Evolutionary conservation across 2,888 invertebrate species (phyloP).

Genomic region (Melikaiella ostensackeni): DNA sequence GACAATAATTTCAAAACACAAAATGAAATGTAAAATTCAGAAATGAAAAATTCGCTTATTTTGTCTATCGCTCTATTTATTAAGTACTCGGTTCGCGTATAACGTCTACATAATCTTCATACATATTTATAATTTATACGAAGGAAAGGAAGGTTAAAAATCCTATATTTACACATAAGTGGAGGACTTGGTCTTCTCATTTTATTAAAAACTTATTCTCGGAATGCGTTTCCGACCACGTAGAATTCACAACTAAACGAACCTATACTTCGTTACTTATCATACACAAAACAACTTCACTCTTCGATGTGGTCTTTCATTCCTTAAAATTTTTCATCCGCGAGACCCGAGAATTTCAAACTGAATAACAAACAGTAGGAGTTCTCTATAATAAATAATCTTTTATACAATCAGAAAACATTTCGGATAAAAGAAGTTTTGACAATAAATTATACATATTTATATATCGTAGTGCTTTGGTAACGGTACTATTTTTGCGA

Average conservation of each 20-base stretch:
- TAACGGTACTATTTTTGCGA: slow-evolving; percentile 31
- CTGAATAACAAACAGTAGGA: slow-evolving; percentile 3
- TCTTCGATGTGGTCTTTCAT: slow-evolving; percentile 32
- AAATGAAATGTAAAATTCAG: neutral
- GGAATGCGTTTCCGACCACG: neutral
- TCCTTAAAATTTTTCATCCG: slow-evolving; percentile 24
- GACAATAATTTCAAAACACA: neutral
- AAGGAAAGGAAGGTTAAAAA: neutral
- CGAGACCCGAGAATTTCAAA: slow-evolving; percentile 22
- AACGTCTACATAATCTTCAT: slow-evolving; percentile 57
- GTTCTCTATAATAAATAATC: slow-evolving; percentile 36
- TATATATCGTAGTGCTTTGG: slow-evolving; percentile 33
- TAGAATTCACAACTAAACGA: slow-evolving; percentile 11
- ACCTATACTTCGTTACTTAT: slow-evolving; percentile 25
- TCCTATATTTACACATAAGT: neutral
- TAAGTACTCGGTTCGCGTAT: slow-evolving; percentile 58
- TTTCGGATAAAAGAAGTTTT: slow-evolving; percentile 37
- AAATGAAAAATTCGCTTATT: neutral
- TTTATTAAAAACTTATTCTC: neutral
- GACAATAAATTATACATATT: slow-evolving; percentile 24
- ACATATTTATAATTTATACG: slow-evolving; percentile 31
- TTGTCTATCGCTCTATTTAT: slow-evolving; percentile 53
- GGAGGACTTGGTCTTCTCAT: neutral
- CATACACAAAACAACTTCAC: neutral
- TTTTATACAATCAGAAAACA: slow-evolving; percentile 14